Base-by-base conservation (phyloP, 2,888 invertebrate genomes). In the Physocephala rufipes region DNA sequence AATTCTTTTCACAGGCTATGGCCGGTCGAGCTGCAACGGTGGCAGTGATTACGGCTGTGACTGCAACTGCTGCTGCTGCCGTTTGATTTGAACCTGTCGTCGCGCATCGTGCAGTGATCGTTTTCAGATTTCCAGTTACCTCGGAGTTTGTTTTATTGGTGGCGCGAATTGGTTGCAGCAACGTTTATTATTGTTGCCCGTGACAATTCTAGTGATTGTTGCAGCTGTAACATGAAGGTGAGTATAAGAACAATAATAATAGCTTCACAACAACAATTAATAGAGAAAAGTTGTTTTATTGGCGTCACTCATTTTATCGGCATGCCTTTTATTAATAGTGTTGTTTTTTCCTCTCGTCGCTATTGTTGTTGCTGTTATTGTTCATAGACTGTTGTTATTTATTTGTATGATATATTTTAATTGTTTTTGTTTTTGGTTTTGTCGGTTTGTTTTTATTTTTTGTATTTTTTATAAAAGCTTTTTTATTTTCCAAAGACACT, bases 231-330 rank as follows among this genome's bases (percentile, higher is more conserved):
- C 45, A 21, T 45, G 21, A 45, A 62, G 24, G 62, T 26, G 21
- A 24, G n/a, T 19, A 51, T 13, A 16, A 51, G n/a, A 51, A n/a
- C n/a, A n/a, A n/a, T n/a, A n/a, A n/a, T n/a, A n/a, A n/a, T n/a
- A n/a, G n/a, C n/a, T n/a, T n/a, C n/a, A 51, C 51, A 51, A 2
- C 1, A 47, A 51, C 16, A 51, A 51, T 1, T 19, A 51, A 16
- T 19, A 51, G n/a, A 16, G 24, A n/a, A 55, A 55, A 55, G 9
- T 24, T 21, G 13, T 55, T 55, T 55, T 55, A 55, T 55, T 55
- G 55, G 21, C 55, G 55, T 55, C 24, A 24, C 13, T 55, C 19
- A n/a, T 4, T 24, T 45, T 45, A 13, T 55, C 24, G 19, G 13
- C 28, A n/a, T n/a, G n/a, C n/a, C n/a, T n/a, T n/a, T n/a, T 30